These are phyloP conservation scores for Myripristis murdjan DNA, from an alignment of 2,797 vertebrate species.

Conservation along the genomic window DNA sequence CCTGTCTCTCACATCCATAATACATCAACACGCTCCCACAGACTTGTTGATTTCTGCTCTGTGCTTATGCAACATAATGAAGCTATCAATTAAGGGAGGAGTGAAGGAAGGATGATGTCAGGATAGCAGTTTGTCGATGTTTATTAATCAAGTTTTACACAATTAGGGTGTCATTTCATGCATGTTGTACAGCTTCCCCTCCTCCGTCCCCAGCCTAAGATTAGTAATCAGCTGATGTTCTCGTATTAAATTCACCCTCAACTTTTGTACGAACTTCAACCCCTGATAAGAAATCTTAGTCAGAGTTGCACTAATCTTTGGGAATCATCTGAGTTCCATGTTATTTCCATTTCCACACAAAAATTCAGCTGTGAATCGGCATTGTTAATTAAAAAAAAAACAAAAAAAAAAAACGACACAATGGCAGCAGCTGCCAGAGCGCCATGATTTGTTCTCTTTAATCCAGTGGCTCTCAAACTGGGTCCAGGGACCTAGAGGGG, in stretches of 20 bases:
- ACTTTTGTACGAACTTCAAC: too few relatives aligned
- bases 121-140: neutral
- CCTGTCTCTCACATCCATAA: constrained; percentile 4
- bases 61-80: constrained; percentile 19
- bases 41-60: constrained; percentile 14
- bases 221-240: constrained; percentile 30
- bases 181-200: constrained; percentile 10
- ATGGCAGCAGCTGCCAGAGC: too few relatives aligned
- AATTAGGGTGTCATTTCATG: constrained; percentile 30
- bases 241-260: constrained; percentile 28
- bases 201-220: constrained; percentile 31
- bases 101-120: neutral
- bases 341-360: constrained; percentile 1
- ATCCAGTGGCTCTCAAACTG: too few relatives aligned
- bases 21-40: constrained; percentile 32
- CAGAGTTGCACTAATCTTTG: too few relatives aligned
- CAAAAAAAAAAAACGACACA: too few relatives aligned
- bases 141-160: constrained; percentile 44
- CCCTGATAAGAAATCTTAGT: too few relatives aligned
- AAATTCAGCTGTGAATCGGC: neutral
- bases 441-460: too few relatives aligned
- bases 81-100: constrained; percentile 17
- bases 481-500: too few relatives aligned
- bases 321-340: neutral
- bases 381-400: too few relatives aligned